These are phyloP conservation scores for Vandiemenella viatica DNA, from an alignment of 2,888 invertebrate species.

Conservation along the genomic window DNA sequence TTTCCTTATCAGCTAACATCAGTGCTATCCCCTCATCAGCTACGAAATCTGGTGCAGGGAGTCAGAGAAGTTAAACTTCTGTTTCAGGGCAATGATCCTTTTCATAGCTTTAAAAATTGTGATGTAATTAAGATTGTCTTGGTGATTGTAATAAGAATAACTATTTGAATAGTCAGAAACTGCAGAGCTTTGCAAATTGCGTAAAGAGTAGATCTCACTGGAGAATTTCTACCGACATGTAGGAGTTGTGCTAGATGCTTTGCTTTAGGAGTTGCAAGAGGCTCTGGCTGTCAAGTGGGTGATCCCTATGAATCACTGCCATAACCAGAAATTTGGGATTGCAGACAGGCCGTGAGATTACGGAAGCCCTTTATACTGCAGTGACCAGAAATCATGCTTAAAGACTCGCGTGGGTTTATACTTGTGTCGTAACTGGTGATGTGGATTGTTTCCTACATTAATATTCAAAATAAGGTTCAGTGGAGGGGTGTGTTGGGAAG, in stretches of 20 bases:
- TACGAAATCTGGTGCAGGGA: too few species aligned
- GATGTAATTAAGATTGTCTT: conserved; percentile 6
- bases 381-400: too few species aligned
- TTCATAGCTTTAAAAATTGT: conserved; percentile 13
- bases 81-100: conserved; percentile 9
- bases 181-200: conserved; percentile 5
- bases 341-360: conserved; percentile 12
- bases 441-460: too few species aligned
- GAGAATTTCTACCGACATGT: conserved; percentile 2
- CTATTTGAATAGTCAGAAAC: conserved; percentile 1
- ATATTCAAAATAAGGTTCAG: too few species aligned
- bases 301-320: conserved; percentile 14
- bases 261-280: conserved; percentile 4
- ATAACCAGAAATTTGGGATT: conserved; percentile 7
- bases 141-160: conserved; percentile 5
- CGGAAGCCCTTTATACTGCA: conserved; percentile 6
- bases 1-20: too few species aligned
- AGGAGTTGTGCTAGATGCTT: conserved; percentile 11
- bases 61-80: too few species aligned
- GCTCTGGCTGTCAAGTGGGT: conserved; percentile 6
- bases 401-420: too few species aligned
- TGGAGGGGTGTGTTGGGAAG: too few species aligned
- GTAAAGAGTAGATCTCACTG: conserved; percentile 6
- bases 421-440: too few species aligned
- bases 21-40: too few species aligned